These are phyloP conservation scores for Drosophila mayaguana DNA, from an alignment of 2,888 invertebrate species.

Conservation along the genomic window DNA sequence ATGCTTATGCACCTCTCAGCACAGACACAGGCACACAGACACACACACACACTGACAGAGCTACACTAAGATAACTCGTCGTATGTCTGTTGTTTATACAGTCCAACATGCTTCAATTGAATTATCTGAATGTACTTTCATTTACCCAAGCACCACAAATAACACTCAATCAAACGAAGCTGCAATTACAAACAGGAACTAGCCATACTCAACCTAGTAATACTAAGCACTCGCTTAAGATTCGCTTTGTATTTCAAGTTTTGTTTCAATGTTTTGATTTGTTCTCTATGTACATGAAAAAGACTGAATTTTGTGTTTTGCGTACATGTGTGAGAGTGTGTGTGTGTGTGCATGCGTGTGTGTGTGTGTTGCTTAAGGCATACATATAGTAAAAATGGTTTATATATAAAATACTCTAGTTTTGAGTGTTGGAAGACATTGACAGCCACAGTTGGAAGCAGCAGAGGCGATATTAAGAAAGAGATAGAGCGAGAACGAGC, in stretches of 20 bases:
- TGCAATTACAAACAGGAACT: conserved; percentile 9
- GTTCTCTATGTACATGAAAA: conserved; percentile 58
- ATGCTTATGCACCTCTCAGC: conserved; percentile 46
- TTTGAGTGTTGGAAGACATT: conserved; percentile 18
- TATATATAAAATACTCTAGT: conserved; percentile 1
- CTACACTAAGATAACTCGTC: conserved; percentile 9
- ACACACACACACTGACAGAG: conserved; percentile 9
- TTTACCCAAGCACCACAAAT: conserved; percentile 12
- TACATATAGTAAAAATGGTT: conserved; percentile 16
- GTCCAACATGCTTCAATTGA: conserved; percentile 9
- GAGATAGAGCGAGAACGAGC: background rate
- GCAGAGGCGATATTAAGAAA: background rate
- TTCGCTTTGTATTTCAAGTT: conserved; percentile 26
- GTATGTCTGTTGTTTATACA: conserved; percentile 14
- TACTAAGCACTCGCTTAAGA: conserved; percentile 36
- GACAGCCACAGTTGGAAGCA: background rate
- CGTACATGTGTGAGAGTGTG: conserved; percentile 19
- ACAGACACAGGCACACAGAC: conserved; percentile 10
- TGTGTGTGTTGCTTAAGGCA: background rate
- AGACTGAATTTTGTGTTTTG: conserved; percentile 66
- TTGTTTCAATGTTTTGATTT: conserved; percentile 30
- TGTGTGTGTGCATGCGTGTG: background rate
- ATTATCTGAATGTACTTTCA: conserved; percentile 17
- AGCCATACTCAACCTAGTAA: conserved; percentile 20
- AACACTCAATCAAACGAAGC: conserved; percentile 16